Evolutionary conservation across 2,113 vertebrate genomes (phyloP), one percentile per base, ranked within the genome.

Genomic region (Rhinolophus sinicus): DNA sequence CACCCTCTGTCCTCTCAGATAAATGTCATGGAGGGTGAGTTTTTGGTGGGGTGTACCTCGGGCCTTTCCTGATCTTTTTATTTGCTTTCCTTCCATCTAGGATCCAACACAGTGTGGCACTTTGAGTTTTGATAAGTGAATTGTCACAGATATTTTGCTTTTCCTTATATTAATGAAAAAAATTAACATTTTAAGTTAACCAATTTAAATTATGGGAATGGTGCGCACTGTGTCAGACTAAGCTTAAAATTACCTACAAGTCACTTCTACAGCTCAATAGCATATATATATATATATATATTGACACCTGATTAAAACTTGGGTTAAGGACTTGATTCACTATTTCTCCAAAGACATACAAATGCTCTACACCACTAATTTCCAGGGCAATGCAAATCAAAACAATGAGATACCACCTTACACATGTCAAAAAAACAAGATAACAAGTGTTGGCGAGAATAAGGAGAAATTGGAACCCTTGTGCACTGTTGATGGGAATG

Each of bases 1-100:
- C 5, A 4, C 67, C 93, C 96, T 93, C 90, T 94, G 83, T 69
- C 93, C 83, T 76, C 67, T 93, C 30, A 35, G 82, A 95, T 88
- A 97, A 97, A 97, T 88, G 52, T 62, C 67, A 30, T 19, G 60
- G 84, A 77, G n/a, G 92, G 9, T 35, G 47, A 30, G 22, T 44
- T 60, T 52, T 12, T 2, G 47, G 18, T 12, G 52, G 18, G 28
- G 9, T 0, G 15, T 2, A 8, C 15, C 58, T 54, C 2, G 0
- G 21, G 22, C 22, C 21, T 16, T 76, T 40, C 40, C 15, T 76
- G 0, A 19, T 40, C 11, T 10, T 67, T 58, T 50, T 35, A 56
- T 81, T 72, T 70, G 38, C 2, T 72, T 62, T 70, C 2, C 60
- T 8, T 76, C 50, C 19, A 60, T 12, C 26, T 56, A 77, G 4